Conservation (phyloP, 2,888 invertebrate species). For the Sylvicola fuscatus region DNA sequence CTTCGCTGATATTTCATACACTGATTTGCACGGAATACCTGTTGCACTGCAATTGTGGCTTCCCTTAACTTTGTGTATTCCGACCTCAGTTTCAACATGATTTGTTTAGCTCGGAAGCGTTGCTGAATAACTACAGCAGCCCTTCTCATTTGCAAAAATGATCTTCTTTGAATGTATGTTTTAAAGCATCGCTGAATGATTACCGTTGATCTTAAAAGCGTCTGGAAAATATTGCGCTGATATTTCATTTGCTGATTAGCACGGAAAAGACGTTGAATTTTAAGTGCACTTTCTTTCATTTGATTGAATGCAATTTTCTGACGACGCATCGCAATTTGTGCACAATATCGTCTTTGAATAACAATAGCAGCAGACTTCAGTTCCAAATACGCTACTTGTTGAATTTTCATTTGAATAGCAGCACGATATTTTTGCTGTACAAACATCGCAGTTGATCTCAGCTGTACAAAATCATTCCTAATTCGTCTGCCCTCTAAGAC, state of each 20-base stretch:
- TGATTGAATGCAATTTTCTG: constrained; percentile 15
- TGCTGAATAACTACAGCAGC: constrained; percentile 22
- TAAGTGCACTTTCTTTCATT: constrained; percentile 12
- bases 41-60: constrained; percentile 18
- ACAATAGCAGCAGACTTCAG: constrained; percentile 16
- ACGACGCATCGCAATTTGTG: constrained; percentile 13
- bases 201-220: constrained; percentile 5
- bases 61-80: constrained; percentile 11
- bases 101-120: constrained; percentile 19
- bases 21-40: constrained; percentile 22
- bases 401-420: constrained; percentile 11
- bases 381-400: constrained; percentile 14
- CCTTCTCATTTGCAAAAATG: constrained; percentile 16
- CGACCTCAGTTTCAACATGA: constrained; percentile 9
- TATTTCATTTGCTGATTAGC: constrained; percentile 8
- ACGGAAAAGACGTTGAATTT: constrained; percentile 23
- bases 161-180: neutral
- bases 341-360: constrained; percentile 26
- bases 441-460: constrained; percentile 1
- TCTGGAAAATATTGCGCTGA: constrained; percentile 6
- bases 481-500: neutral
- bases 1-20: constrained; percentile 4
- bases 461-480: neutral
- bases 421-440: constrained; percentile 8
- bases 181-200: constrained; percentile 26